Percentiles rank a stretch among this genome's conserved stretches.
phyloP scores from a whole-genome alignment of 2,113 vertebrate genomes.

The Myrmophylax atrothorax region DNA sequence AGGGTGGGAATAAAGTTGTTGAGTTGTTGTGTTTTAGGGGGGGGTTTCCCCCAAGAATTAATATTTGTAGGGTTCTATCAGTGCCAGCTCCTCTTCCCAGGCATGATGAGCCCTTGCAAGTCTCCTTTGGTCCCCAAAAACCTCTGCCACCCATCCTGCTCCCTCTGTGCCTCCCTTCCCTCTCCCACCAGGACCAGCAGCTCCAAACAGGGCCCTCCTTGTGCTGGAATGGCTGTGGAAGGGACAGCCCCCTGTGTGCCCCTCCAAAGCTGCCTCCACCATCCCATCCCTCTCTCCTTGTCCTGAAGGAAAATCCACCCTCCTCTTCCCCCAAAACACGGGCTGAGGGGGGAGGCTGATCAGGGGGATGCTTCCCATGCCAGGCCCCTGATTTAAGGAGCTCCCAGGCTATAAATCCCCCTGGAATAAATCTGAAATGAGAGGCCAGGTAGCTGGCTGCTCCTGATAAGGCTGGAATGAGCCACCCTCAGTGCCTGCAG shows the following conservation, averaged over 20 bases:
- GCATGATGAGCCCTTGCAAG: fast-evolving
- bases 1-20: neutral
- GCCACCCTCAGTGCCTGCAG: fast-evolving
- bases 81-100: fast-evolving
- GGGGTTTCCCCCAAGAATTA: neutral
- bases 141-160: neutral
- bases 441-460: neutral
- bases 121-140: neutral
- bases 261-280: neutral
- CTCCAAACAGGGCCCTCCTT: neutral
- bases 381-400: neutral
- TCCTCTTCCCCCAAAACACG: neutral
- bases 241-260: neutral
- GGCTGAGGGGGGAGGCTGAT: fast-evolving
- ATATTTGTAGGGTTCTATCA: neutral
- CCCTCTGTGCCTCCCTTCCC: neutral
- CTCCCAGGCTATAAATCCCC: neutral
- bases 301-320: fast-evolving
- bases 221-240: neutral
- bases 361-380: fast-evolving
- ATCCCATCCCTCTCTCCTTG: neutral
- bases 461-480: neutral
- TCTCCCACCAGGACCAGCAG: neutral
- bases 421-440: neutral
- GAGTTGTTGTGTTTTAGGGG: neutral